phyloP scores from a whole-genome alignment of 2,888 invertebrate species.

The Notodonta ziczac region DNA sequence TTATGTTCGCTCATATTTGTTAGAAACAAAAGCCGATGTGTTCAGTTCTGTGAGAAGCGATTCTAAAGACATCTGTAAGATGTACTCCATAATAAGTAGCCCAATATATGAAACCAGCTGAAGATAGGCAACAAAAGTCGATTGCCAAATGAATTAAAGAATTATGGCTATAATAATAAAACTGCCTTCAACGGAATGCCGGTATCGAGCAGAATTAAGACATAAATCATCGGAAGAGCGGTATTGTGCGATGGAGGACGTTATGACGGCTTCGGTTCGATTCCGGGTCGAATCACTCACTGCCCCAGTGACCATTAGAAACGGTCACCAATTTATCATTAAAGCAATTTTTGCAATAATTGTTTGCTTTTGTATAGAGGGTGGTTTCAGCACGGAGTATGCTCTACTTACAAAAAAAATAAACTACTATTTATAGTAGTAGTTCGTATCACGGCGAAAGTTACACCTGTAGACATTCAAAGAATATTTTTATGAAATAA shows the following conservation, averaged over 20 bases:
- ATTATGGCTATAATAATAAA: slow-evolving; percentile 68
- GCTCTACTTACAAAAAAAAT: slow-evolving; percentile 56
- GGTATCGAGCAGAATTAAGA: slow-evolving; percentile 73
- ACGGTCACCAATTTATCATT: slow-evolving; percentile 84
- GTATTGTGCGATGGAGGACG: slow-evolving; percentile 77
- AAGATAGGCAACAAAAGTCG: slow-evolving; percentile 34
- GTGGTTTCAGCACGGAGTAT: slow-evolving; percentile 39
- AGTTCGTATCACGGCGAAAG: no score
- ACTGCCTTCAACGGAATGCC: slow-evolving; percentile 64
- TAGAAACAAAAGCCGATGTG: no score
- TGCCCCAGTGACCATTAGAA: slow-evolving; percentile 76
- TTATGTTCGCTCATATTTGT: no score
- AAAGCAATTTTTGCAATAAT: slow-evolving; percentile 84
- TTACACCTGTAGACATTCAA: no score
- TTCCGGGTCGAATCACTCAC: slow-evolving; percentile 70
- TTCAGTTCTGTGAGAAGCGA: no score
- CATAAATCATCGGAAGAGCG: slow-evolving; percentile 79
- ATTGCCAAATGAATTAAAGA: slow-evolving; percentile 47
- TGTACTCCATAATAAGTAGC: background rate
- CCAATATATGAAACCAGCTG: slow-evolving; percentile 24
- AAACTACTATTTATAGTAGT: background rate
- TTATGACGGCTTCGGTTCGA: slow-evolving; percentile 76
- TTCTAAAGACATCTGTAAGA: no score
- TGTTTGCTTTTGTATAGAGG: slow-evolving; percentile 67
- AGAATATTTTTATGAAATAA: no score